Conservation (phyloP, 2,113 vertebrate genomes). For the Eclectus roratus region DNA sequence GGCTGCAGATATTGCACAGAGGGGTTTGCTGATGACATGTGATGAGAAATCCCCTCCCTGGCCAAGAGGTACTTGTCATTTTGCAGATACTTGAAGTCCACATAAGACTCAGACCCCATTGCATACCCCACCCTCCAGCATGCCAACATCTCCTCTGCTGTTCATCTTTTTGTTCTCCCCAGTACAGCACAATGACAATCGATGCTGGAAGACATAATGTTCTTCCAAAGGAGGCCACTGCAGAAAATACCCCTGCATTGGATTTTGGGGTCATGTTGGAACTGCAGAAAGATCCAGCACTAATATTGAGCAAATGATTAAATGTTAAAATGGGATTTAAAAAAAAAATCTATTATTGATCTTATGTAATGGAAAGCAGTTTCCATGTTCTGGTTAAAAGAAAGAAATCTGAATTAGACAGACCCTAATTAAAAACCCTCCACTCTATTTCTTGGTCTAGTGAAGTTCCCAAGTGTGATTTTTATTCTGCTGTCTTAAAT, state of each 20-base stretch:
- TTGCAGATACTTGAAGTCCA: not conserved
- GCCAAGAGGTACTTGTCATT: not conserved
- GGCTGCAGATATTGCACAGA: not conserved
- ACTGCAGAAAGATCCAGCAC: not conserved
- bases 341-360: not conserved
- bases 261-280: not conserved
- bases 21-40: not conserved
- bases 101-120: fast-evolving
- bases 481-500: slow-evolving; percentile 55
- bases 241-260: not conserved
- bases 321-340: not conserved
- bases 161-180: not conserved
- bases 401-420: slow-evolving; percentile 29
- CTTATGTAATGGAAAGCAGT: slow-evolving; percentile 28
- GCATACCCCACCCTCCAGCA: not conserved
- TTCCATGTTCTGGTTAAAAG: not conserved
- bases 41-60: not conserved
- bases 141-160: not conserved
- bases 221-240: not conserved
- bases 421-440: slow-evolving; percentile 19
- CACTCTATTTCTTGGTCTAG: slow-evolving; percentile 40
- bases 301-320: not conserved
- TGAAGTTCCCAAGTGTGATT: slow-evolving; percentile 13
- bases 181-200: not conserved
- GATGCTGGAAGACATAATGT: not conserved